Percentiles rank a stretch among this genome's conserved stretches.
Conservation (phyloP, 2,888 invertebrate genomes). For the Brachyptera putata region DNA sequence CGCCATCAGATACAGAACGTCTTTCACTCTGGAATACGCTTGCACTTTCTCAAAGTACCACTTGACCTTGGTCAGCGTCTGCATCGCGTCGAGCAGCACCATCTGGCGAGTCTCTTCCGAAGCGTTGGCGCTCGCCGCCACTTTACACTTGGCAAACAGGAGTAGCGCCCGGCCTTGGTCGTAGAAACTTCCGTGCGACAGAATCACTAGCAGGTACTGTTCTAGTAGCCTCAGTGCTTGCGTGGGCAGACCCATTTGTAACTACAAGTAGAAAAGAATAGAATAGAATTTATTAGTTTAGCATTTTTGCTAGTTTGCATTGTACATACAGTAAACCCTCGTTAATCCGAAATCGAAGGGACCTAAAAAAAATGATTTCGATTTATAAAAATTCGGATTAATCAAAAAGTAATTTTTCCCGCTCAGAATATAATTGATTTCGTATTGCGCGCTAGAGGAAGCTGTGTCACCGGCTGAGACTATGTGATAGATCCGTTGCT, state of each 20-base stretch:
- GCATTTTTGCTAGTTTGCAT: no score
- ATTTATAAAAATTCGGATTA: no score
- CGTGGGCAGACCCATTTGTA: constrained; percentile 69
- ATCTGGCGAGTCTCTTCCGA: constrained; percentile 48
- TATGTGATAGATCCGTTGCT: no score
- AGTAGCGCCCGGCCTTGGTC: constrained; percentile 75
- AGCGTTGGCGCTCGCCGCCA: constrained; percentile 56
- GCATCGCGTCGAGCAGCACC: constrained; percentile 54
- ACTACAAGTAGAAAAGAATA: constrained; percentile 45
- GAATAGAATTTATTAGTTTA: background rate
- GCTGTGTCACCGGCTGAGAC: no score
- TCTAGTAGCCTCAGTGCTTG: constrained; percentile 70
- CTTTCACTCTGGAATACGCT: constrained; percentile 69
- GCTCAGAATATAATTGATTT: no score
- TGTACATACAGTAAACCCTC: no score
- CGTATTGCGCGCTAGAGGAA: no score
- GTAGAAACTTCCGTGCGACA: constrained; percentile 76
- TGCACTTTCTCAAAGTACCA: constrained; percentile 68
- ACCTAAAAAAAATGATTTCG: no score
- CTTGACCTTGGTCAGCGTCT: constrained; percentile 62
- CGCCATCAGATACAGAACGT: constrained; percentile 67
- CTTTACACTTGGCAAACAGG: constrained; percentile 71
- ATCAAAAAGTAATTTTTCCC: no score
- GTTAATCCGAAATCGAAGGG: no score
- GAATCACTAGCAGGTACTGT: constrained; percentile 63